Evolutionary conservation across 2,113 vertebrate species (phyloP).

Genomic region (Oceanites oceanicus): DNA sequence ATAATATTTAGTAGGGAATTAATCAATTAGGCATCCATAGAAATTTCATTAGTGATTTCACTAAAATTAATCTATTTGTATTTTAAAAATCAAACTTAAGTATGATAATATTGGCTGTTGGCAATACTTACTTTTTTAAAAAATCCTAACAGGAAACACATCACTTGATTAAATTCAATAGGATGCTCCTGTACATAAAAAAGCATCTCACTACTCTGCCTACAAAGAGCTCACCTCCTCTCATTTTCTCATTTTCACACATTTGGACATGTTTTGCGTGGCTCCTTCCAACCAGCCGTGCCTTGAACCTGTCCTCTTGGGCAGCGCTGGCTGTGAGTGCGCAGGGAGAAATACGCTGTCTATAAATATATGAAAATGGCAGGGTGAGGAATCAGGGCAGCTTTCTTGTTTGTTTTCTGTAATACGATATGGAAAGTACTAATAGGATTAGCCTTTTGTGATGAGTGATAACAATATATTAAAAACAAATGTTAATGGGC

Average conservation of each 20-base stretch:
- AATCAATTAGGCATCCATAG: not conserved
- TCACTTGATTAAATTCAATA: not conserved
- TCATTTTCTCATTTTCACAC: not conserved
- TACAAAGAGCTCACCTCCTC: not conserved
- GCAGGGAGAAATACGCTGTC: not conserved
- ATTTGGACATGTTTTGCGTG: not conserved
- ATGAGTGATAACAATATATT: constrained; percentile 63
- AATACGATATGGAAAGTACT: constrained; percentile 41
- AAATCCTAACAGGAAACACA: not conserved
- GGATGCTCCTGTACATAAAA: not conserved
- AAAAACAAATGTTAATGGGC: constrained; percentile 68
- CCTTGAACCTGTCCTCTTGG: not conserved
- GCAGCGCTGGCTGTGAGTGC: not conserved
- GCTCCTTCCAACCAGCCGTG: not conserved
- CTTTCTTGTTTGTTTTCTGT: constrained; percentile 55
- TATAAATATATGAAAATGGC: not conserved
- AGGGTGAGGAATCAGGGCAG: not conserved
- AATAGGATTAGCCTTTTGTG: constrained; percentile 67
- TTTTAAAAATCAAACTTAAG: not conserved
- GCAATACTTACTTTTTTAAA: not conserved
- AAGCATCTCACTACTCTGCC: not conserved
- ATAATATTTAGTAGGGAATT: not conserved
- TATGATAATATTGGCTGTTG: not conserved
- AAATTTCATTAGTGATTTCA: not conserved
- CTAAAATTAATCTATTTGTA: not conserved